These are phyloP conservation scores for Paraplagusia blochii DNA, from an alignment of 2,113 vertebrate species.

Conservation along the genomic window DNA sequence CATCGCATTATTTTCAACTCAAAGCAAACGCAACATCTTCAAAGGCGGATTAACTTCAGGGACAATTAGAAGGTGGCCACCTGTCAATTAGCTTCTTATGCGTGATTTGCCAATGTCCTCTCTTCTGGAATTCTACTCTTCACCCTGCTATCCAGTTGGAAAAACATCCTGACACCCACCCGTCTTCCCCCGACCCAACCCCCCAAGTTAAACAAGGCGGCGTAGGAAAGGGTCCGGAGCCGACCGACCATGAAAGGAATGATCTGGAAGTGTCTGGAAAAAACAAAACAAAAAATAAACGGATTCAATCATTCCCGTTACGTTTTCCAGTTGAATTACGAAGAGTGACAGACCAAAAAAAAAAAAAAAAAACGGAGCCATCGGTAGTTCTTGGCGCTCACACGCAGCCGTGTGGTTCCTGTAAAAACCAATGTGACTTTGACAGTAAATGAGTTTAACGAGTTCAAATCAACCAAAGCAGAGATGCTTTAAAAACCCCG, in stretches of 20 bases:
- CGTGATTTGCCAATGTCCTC: slow-evolving; percentile 69
- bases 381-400: slow-evolving; percentile 31
- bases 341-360: slow-evolving; percentile 38
- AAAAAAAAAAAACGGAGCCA: slow-evolving; percentile 29
- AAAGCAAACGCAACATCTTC: slow-evolving; percentile 33
- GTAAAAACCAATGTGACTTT: slow-evolving; percentile 41
- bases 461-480: slow-evolving; percentile 43
- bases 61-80: slow-evolving; percentile 70
- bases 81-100: slow-evolving; percentile 75
- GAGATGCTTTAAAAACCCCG: slow-evolving; percentile 28
- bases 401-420: slow-evolving; percentile 24
- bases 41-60: slow-evolving; percentile 65
- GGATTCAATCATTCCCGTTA: slow-evolving; percentile 55
- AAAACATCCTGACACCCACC: slow-evolving; percentile 66
- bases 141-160: slow-evolving; percentile 73
- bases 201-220: slow-evolving; percentile 69
- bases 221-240: slow-evolving; percentile 58
- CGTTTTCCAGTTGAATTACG: slow-evolving; percentile 61
- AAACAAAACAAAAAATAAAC: slow-evolving; percentile 49
- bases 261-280: slow-evolving; percentile 72
- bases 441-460: slow-evolving; percentile 50
- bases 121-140: slow-evolving; percentile 72
- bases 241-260: slow-evolving; percentile 73
- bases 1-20: slow-evolving; percentile 17
- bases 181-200: background rate